Conservation (phyloP, 2,888 invertebrate genomes). For the Aproaerema taeniolella region DNA sequence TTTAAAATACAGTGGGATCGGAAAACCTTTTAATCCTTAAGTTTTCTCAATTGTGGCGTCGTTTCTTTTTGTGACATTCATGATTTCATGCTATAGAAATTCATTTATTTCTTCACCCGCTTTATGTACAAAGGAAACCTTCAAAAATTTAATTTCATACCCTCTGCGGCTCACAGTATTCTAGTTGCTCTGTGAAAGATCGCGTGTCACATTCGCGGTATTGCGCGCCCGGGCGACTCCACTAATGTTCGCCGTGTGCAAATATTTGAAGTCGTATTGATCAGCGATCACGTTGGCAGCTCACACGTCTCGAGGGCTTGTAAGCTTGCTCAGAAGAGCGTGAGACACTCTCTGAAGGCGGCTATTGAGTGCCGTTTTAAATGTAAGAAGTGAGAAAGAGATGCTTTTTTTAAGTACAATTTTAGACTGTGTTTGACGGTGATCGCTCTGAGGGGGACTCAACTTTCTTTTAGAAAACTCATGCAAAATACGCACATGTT, state of each 20-base stretch:
- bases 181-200: not conserved
- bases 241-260: constrained; percentile 66
- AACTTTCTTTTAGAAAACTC: too few relatives aligned
- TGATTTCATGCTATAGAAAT: too few relatives aligned
- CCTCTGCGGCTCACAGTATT: not conserved
- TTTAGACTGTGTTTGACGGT: too few relatives aligned
- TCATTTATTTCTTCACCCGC: not conserved
- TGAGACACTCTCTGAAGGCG: constrained; percentile 20
- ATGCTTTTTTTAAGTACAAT: too few relatives aligned
- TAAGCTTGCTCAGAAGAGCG: constrained; percentile 35
- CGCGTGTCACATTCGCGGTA: constrained; percentile 35
- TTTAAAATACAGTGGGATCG: too few relatives aligned
- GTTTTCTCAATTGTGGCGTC: too few relatives aligned
- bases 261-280: constrained; percentile 74
- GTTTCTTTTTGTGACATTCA: too few relatives aligned
- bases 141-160: not conserved
- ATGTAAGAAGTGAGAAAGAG: too few relatives aligned
- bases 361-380: too few relatives aligned
- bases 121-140: not conserved
- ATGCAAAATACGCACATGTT: too few relatives aligned
- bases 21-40: too few relatives aligned
- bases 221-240: constrained; percentile 36
- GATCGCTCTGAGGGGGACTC: too few relatives aligned
- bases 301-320: constrained; percentile 68
- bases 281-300: constrained; percentile 61